These are phyloP conservation scores for human (Homo sapiens) DNA, from an alignment of 2,113 vertebrate genomes.

Conservation along the genomic window GRCh38 chr1:29706001-29706500, in stretches of 20 bases:
- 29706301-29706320: rapidly evolving
- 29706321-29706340: no score
- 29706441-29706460: no score
- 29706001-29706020: no score
- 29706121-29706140: not conserved
- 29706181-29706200: not conserved
- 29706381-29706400: no score
- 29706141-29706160: not conserved
- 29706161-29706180: not conserved
- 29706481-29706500: no score
- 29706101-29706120: not conserved
- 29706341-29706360: no score
- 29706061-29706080: not conserved
- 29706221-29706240: not conserved
- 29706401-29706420: no score
- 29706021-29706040: not conserved
- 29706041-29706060: not conserved
- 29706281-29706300: not conserved
- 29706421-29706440: no score
- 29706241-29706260: not conserved
- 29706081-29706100: not conserved
- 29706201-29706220: not conserved
- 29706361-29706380: no score
- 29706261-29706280: not conserved
- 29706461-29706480: no score